Evolutionary conservation across 2,113 vertebrate genomes (phyloP).

Genomic region (Gasterosteus nipponicus): DNA sequence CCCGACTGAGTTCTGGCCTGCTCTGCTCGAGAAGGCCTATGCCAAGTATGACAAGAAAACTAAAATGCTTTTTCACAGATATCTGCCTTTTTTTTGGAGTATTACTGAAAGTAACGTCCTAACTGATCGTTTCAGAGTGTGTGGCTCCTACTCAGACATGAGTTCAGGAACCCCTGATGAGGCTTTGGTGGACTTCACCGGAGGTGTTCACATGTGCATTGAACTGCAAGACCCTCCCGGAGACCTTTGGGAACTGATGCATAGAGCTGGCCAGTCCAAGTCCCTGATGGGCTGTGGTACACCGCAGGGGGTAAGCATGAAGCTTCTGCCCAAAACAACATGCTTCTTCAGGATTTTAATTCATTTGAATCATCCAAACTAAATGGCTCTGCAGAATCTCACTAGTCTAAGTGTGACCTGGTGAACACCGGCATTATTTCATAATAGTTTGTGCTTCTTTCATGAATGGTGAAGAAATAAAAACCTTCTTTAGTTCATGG

Average conservation of each 20-base stretch:
- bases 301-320: slow-evolving; percentile 72
- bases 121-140: slow-evolving; percentile 79
- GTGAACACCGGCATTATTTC: not conserved
- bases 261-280: slow-evolving; percentile 74
- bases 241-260: slow-evolving; percentile 83
- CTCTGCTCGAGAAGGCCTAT: slow-evolving; percentile 82
- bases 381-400: not conserved
- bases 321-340: not conserved
- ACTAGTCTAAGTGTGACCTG: not conserved
- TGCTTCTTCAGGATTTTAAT: not conserved
- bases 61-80: not conserved
- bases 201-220: slow-evolving; percentile 84
- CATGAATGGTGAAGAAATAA: not conserved
- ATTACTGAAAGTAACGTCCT: not conserved
- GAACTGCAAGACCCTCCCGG: slow-evolving; percentile 71
- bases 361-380: not conserved
- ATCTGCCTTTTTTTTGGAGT: not conserved
- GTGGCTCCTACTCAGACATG: slow-evolving; percentile 89
- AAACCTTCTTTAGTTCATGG: not conserved
- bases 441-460: not conserved
- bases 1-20: slow-evolving; percentile 80
- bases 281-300: slow-evolving; percentile 88
- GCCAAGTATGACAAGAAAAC: slow-evolving; percentile 76
- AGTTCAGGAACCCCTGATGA: slow-evolving; percentile 85
- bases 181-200: slow-evolving; percentile 90